phyloP scores from a whole-genome alignment of 2,113 vertebrate genomes.

The Platichthys flesus region DNA sequence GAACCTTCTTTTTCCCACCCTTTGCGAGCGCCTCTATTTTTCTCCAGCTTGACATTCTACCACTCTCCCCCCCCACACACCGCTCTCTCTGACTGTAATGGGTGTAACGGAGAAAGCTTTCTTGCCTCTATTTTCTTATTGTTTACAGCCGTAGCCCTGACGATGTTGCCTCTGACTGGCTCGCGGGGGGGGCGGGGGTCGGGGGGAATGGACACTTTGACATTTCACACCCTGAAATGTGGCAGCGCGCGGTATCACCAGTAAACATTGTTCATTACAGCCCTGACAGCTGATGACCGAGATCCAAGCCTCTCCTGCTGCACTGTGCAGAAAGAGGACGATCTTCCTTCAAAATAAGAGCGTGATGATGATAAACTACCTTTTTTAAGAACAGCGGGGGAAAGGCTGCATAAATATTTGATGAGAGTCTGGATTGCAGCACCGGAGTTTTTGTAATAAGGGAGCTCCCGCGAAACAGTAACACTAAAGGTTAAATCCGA shows the following conservation, averaged over 20 bases:
- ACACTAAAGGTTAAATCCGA: constrained; percentile 36
- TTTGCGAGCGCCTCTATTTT: constrained; percentile 58
- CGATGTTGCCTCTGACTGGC: constrained; percentile 57
- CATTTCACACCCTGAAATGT: constrained; percentile 70
- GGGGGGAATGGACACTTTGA: constrained; percentile 69
- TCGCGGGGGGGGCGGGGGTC: constrained; percentile 28
- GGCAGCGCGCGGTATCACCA: constrained; percentile 58
- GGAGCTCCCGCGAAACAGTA: not conserved
- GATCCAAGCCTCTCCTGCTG: constrained; percentile 42
- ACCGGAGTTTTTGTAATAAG: constrained; percentile 16
- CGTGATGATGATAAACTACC: constrained; percentile 14
- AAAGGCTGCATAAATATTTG: constrained; percentile 26
- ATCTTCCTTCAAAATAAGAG: constrained; percentile 32
- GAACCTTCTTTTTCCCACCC: constrained; percentile 50
- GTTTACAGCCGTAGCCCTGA: constrained; percentile 56
- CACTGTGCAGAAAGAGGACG: constrained; percentile 30
- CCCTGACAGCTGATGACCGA: constrained; percentile 63
- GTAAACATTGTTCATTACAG: constrained; percentile 70
- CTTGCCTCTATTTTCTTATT: constrained; percentile 50
- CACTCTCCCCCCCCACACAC: constrained; percentile 16
- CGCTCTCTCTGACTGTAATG: constrained; percentile 62
- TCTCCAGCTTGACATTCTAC: constrained; percentile 50
- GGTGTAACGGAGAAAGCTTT: constrained; percentile 63
- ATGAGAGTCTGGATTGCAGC: constrained; percentile 23
- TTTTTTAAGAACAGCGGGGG: constrained; percentile 6